phyloP scores from a whole-genome alignment of 2,888 invertebrate genomes.

The Vandiemenella viatica region DNA sequence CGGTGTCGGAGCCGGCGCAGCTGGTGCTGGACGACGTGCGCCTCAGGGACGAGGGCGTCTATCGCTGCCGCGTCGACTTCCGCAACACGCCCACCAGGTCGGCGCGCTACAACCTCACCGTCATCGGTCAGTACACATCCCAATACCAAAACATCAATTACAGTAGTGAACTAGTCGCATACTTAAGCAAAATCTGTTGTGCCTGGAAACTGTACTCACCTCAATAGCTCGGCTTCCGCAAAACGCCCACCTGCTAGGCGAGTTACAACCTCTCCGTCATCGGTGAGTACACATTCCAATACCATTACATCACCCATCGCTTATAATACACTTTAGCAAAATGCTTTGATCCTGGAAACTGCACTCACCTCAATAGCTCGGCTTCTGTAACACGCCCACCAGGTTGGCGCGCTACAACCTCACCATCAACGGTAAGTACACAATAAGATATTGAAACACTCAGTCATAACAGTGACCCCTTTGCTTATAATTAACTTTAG shows the following conservation, averaged over 20 bases:
- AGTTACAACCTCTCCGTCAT: slow-evolving; percentile 81
- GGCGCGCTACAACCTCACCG: slow-evolving; percentile 77
- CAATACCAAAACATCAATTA: no score
- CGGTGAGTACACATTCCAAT: slow-evolving; percentile 43
- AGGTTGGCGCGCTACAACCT: slow-evolving; percentile 79
- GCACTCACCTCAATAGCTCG: no score
- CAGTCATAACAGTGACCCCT: no score
- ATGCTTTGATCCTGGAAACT: no score
- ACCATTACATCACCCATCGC: no score
- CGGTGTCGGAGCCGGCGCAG: slow-evolving; percentile 62
- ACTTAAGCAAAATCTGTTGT: no score
- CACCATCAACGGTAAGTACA: slow-evolving; percentile 70
- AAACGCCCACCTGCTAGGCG: slow-evolving; percentile 78
- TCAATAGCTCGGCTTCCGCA: slow-evolving; percentile 81
- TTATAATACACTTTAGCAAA: no score
- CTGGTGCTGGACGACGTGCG: slow-evolving; percentile 73
- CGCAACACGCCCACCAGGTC: slow-evolving; percentile 78
- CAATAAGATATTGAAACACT: no score
- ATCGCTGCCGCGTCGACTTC: slow-evolving; percentile 82
- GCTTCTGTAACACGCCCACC: slow-evolving; percentile 80
- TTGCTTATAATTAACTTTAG: no score
- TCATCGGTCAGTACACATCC: slow-evolving; percentile 56
- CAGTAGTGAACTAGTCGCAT: no score
- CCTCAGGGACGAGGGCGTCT: slow-evolving; percentile 75
- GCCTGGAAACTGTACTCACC: no score